Percentiles rank a stretch among this genome's conserved stretches.
These are phyloP conservation scores for Aphelenchoides bicaudatus DNA, from an alignment of 2,888 invertebrate species.

Conservation along the genomic window DNA sequence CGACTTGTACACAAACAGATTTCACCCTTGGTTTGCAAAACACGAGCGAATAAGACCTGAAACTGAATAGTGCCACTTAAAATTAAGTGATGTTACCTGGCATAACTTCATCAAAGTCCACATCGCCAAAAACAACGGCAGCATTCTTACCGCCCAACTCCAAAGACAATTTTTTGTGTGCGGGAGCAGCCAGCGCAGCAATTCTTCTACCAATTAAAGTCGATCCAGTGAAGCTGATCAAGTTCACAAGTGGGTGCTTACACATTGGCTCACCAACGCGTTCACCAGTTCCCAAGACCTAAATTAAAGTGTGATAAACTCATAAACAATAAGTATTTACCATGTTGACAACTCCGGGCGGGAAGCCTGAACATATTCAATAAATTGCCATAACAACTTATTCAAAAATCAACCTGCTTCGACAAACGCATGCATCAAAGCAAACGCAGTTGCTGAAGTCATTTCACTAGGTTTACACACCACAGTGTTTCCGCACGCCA, in stretches of 20 bases:
- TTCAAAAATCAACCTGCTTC: slow-evolving; percentile 62
- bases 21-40: slow-evolving; percentile 67
- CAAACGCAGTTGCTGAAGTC: slow-evolving; percentile 66
- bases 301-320: too few relatives aligned
- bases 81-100: too few relatives aligned
- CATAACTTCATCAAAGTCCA: slow-evolving; percentile 64
- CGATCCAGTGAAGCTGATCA: slow-evolving; percentile 67
- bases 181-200: slow-evolving; percentile 55
- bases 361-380: slow-evolving; percentile 64
- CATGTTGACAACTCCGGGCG: slow-evolving; percentile 66
- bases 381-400: neutral
- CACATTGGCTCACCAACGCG: slow-evolving; percentile 46
- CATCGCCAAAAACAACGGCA: slow-evolving; percentile 65
- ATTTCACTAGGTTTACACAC: slow-evolving; percentile 67
- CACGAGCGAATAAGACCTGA: slow-evolving; percentile 63
- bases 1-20: slow-evolving; percentile 67
- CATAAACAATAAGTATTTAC: too few relatives aligned
- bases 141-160: slow-evolving; percentile 68
- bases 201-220: slow-evolving; percentile 48
- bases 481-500: slow-evolving; percentile 64
- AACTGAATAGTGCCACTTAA: slow-evolving; percentile 43
- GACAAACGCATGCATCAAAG: slow-evolving; percentile 63
- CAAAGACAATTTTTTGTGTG: slow-evolving; percentile 66
- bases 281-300: slow-evolving; percentile 65
- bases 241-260: slow-evolving; percentile 43